Evolutionary conservation across 2,113 vertebrate genomes (phyloP).

Genomic region (Silurus asotus): DNA sequence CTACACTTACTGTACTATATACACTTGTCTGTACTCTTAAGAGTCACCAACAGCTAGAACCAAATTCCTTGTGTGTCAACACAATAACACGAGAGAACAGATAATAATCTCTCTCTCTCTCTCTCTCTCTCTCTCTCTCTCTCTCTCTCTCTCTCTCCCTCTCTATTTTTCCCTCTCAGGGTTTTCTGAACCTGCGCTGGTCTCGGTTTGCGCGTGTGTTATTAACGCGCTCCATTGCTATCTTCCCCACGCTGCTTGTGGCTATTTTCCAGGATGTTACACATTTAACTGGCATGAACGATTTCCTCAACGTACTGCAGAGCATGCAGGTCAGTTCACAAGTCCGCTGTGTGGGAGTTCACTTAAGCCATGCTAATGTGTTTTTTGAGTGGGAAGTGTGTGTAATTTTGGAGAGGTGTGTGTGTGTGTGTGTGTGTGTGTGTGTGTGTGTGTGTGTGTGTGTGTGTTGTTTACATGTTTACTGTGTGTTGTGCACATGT

Average conservation of each 20-base stretch:
- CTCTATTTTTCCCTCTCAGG: constrained; percentile 68
- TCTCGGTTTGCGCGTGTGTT: constrained; percentile 88
- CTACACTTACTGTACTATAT: too few relatives aligned
- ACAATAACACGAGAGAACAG: too few relatives aligned
- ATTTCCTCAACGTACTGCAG: constrained; percentile 93
- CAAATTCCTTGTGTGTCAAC: too few relatives aligned
- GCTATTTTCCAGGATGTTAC: constrained; percentile 87
- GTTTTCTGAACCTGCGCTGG: constrained; percentile 93
- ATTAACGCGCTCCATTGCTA: constrained; percentile 87
- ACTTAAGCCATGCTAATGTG: background rate
- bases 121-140: too few relatives aligned
- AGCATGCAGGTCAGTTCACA: constrained; percentile 83
- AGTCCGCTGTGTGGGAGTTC: background rate
- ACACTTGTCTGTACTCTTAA: too few relatives aligned
- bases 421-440: background rate
- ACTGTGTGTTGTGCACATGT: background rate
- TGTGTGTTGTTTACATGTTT: too few relatives aligned
- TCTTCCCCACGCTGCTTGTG: constrained; percentile 87
- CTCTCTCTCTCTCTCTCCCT: background rate
- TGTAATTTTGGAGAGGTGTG: background rate
- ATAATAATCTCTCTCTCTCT: too few relatives aligned
- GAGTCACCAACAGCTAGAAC: too few relatives aligned
- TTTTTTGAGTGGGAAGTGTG: background rate
- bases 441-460: background rate
- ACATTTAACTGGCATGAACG: constrained; percentile 90